Conservation (phyloP, 2,113 vertebrate genomes). For the Pseudopodoces humilis region DNA sequence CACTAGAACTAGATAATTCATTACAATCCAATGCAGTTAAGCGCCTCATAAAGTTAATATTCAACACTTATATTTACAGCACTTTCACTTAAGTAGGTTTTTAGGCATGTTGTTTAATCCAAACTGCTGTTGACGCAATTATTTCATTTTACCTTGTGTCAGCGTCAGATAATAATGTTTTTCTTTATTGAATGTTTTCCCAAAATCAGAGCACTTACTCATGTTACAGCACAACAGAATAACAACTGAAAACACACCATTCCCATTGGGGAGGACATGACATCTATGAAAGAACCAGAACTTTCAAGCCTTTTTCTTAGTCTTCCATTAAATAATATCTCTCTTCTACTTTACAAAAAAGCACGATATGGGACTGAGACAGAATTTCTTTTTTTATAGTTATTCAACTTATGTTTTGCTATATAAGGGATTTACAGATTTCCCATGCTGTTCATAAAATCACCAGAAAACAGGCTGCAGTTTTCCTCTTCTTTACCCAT, state of each 20-base stretch:
- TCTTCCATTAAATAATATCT: background rate
- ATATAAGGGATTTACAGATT: background rate
- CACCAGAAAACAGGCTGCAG: background rate
- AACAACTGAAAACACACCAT: background rate
- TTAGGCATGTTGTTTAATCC: slow-evolving; percentile 59
- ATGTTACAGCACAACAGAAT: background rate
- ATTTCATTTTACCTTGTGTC: slow-evolving; percentile 42
- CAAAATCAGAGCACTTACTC: background rate
- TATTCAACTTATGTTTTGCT: background rate
- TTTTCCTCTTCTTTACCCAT: background rate
- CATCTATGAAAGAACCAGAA: background rate
- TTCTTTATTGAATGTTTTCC: slow-evolving; percentile 11
- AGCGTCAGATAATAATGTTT: slow-evolving; percentile 2
- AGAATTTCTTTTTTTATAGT: background rate
- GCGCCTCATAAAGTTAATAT: slow-evolving; percentile 78
- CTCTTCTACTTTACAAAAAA: background rate
- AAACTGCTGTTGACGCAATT: slow-evolving; percentile 56
- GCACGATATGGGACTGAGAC: background rate
- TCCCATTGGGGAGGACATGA: background rate
- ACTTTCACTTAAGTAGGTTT: slow-evolving; percentile 61
- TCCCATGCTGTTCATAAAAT: background rate
- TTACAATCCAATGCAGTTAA: slow-evolving; percentile 71
- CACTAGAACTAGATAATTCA: slow-evolving; percentile 76
- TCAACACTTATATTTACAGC: slow-evolving; percentile 61
- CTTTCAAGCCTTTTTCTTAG: background rate